phyloP scores from a whole-genome alignment of 2,797 vertebrate species.

The Eleutherodactylus coqui region DNA sequence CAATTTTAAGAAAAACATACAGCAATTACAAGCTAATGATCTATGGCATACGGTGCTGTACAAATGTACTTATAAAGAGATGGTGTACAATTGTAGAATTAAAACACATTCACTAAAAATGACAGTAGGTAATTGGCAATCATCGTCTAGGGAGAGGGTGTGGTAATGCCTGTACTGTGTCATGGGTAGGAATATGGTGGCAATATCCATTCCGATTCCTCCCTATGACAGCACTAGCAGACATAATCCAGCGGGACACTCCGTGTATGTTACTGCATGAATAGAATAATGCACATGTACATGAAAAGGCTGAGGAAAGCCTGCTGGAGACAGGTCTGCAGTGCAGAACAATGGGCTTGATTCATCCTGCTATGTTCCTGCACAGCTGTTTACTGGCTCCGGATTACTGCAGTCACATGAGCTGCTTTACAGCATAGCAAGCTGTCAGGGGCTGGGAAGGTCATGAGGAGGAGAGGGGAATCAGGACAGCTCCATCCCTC shows the following conservation, averaged over 20 bases:
- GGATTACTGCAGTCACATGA: conserved; percentile 82
- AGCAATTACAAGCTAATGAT: too few relatives aligned
- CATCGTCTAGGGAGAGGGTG: background rate
- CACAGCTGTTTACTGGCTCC: conserved; percentile 77
- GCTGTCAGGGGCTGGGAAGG: conserved; percentile 79
- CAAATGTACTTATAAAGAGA: too few relatives aligned
- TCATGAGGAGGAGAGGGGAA: conserved; percentile 71
- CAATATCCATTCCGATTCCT: background rate
- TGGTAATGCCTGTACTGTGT: too few relatives aligned
- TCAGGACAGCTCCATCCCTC: conserved; percentile 55
- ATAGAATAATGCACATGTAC: background rate
- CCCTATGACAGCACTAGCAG: background rate
- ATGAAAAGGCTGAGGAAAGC: background rate
- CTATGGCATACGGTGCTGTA: too few relatives aligned
- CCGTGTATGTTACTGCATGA: background rate
- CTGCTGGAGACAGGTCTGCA: conserved; percentile 57
- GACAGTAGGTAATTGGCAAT: background rate
- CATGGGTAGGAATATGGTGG: background rate
- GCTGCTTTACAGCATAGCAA: conserved; percentile 80
- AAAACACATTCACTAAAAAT: background rate
- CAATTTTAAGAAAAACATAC: too few relatives aligned
- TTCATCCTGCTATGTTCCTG: conserved; percentile 73
- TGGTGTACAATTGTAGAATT: too few relatives aligned
- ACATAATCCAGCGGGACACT: background rate
- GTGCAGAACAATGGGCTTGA: conserved; percentile 80